Evolutionary conservation across 1,140 invertebrate species (phyloP).

Genomic region (Platorchestia sp.): DNA sequence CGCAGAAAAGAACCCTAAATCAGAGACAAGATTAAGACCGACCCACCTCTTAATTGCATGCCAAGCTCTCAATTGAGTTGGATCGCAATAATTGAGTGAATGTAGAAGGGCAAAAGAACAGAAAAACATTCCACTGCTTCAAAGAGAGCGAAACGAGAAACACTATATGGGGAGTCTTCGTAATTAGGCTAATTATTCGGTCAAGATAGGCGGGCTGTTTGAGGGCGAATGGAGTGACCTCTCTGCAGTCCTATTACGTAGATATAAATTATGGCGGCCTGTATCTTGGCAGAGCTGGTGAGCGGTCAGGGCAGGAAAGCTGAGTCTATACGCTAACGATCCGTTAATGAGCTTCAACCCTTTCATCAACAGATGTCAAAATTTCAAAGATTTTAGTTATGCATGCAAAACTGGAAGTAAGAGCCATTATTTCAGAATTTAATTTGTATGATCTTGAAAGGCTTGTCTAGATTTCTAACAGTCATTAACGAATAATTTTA

Average conservation of each 20-base stretch:
- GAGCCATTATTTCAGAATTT: not conserved
- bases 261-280: not conserved
- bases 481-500: not conserved
- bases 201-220: not conserved
- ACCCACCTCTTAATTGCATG: not conserved
- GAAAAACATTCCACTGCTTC: not conserved
- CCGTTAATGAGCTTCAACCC: not conserved
- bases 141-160: not conserved
- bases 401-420: not conserved
- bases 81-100: not conserved
- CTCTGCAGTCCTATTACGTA: not conserved
- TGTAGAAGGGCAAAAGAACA: not conserved
- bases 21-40: not conserved
- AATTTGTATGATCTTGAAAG: not conserved
- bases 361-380: not conserved
- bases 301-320: not conserved
- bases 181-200: not conserved
- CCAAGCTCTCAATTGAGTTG: not conserved
- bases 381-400: not conserved
- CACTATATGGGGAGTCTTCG: not conserved
- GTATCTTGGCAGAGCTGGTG: not conserved
- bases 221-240: not conserved
- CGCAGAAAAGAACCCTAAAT: not conserved
- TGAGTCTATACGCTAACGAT: not conserved
- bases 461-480: not conserved